phyloP scores from a whole-genome alignment of 2,888 invertebrate species.

The Trachelus tabidus region DNA sequence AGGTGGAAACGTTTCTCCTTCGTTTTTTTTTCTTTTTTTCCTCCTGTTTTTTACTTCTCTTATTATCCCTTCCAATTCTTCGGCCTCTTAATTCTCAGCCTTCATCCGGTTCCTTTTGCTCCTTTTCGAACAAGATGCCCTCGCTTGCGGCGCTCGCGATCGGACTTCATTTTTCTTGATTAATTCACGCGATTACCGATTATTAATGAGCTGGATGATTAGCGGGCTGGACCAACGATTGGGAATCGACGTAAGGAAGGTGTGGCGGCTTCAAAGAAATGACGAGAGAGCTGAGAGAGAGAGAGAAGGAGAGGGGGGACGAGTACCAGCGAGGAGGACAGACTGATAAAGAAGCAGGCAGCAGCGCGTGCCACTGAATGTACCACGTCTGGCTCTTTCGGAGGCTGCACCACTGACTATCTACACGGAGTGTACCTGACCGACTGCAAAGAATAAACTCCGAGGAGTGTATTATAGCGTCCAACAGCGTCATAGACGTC shows the following conservation, averaged over 20 bases:
- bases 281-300: slow-evolving; percentile 15
- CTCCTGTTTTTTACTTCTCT: background rate
- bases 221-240: slow-evolving; percentile 18
- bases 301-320: background rate
- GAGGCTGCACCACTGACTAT: background rate
- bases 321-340: background rate
- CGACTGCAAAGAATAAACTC: background rate
- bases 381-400: background rate
- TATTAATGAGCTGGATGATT: slow-evolving; percentile 41
- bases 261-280: background rate
- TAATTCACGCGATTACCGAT: slow-evolving; percentile 40
- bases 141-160: slow-evolving; percentile 5
- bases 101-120: background rate
- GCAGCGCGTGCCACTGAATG: background rate
- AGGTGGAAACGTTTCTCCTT: background rate
- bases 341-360: background rate
- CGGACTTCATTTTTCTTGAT: slow-evolving; percentile 34
- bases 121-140: background rate
- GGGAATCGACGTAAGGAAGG: background rate
- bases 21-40: background rate
- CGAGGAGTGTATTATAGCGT: background rate
- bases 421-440: background rate
- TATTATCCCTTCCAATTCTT: background rate
- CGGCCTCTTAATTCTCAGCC: background rate
- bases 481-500: background rate